Evolutionary conservation across 2,888 invertebrate genomes (phyloP).

Genomic region (Nomada fucata): DNA sequence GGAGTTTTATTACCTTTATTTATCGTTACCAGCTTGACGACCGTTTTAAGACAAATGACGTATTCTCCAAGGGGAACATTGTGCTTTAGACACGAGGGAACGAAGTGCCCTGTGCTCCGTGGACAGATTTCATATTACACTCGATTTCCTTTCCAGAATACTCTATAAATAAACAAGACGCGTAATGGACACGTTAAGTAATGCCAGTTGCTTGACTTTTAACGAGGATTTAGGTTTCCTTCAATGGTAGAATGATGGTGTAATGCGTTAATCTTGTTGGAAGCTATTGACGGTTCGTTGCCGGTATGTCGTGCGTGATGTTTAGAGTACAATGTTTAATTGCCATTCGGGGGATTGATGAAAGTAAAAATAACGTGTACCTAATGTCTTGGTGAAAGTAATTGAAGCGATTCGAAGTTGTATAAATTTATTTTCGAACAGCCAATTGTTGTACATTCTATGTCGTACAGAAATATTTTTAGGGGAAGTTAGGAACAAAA

Average conservation of each 20-base stretch:
- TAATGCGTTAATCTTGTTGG: neutral
- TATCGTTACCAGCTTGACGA: too few species aligned
- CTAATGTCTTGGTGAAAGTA: too few species aligned
- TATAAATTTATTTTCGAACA: too few species aligned
- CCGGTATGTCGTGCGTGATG: neutral
- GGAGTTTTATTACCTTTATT: neutral
- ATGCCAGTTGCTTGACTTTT: neutral
- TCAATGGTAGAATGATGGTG: neutral
- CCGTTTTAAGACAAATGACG: neutral
- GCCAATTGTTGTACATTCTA: too few species aligned
- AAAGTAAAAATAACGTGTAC: too few species aligned
- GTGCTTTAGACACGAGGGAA: constrained; percentile 1
- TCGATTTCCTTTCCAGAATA: constrained; percentile 25
- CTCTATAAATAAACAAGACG: constrained; percentile 27
- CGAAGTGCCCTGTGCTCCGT: neutral
- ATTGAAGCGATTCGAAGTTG: too few species aligned
- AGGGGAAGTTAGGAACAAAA: neutral
- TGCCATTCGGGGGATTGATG: neutral
- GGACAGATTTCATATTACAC: constrained; percentile 22
- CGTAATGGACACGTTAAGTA: constrained; percentile 17
- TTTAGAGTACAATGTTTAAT: constrained; percentile 1
- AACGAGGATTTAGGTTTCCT: constrained; percentile 8
- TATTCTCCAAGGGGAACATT: constrained; percentile 14
- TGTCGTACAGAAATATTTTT: neutral
- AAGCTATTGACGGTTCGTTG: neutral